phyloP scores from a whole-genome alignment of 2,113 vertebrate species.

The zebrafish (Danio rerio) region DNA sequence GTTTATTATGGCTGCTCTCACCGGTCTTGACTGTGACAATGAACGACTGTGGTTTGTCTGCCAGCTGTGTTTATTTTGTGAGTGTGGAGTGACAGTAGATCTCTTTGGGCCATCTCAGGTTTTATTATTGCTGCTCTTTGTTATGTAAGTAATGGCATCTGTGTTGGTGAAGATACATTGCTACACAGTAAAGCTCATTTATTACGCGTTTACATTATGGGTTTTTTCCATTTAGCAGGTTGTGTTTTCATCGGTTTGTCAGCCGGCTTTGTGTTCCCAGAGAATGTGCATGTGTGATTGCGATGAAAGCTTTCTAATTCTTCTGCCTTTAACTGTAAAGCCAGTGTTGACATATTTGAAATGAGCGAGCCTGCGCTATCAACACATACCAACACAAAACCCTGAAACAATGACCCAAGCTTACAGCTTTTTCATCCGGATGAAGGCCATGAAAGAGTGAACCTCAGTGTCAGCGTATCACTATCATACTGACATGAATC shows the following conservation, averaged over 20 bases:
- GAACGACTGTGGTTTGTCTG: conserved; percentile 19
- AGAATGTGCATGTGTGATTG: conserved; percentile 72
- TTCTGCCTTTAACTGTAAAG: conserved; percentile 66
- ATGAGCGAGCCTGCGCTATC: conserved; percentile 61
- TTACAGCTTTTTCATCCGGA: conserved; percentile 53
- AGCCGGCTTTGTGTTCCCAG: conserved; percentile 64
- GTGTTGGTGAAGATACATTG: conserved; percentile 29
- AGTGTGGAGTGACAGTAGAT: not conserved
- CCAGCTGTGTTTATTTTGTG: conserved; percentile 14
- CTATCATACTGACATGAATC: not conserved
- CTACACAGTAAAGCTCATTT: conserved; percentile 52
- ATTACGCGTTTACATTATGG: conserved; percentile 3
- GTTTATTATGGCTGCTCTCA: conserved; percentile 33
- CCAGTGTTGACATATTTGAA: conserved; percentile 59
- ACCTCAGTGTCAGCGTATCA: conserved; percentile 14
- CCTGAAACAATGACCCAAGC: conserved; percentile 64
- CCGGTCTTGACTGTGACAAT: conserved; percentile 20
- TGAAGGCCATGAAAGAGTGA: conserved; percentile 59
- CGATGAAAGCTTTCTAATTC: conserved; percentile 68
- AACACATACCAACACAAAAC: conserved; percentile 67
- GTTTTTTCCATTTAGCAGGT: conserved; percentile 58
- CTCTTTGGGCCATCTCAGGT: conserved; percentile 14
- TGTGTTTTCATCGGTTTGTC: conserved; percentile 62
- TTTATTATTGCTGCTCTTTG: conserved; percentile 1
- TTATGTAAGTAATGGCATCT: conserved; percentile 11